Percentiles rank a stretch among this genome's conserved stretches.
These are phyloP conservation scores for Temnothorax longispinosus DNA, from an alignment of 1,140 invertebrate genomes.

Conservation along the genomic window DNA sequence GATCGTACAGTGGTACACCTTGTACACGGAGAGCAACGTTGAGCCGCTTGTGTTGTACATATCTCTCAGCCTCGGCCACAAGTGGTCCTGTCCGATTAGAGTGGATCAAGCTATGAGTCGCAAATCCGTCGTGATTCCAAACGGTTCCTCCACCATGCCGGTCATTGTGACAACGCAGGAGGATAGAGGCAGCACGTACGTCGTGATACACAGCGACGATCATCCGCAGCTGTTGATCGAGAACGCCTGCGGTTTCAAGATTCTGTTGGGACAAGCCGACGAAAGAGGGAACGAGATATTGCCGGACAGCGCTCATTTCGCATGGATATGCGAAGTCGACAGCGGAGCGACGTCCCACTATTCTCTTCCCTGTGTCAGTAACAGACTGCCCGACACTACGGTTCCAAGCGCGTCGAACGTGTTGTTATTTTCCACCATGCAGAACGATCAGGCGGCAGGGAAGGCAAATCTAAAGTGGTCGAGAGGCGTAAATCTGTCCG, in stretches of 20 bases:
- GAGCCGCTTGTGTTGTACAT: conserved; percentile 80
- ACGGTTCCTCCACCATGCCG: conserved; percentile 80
- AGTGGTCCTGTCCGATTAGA: conserved; percentile 86
- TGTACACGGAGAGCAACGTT: conserved; percentile 80
- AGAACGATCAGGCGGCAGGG: conserved; percentile 54
- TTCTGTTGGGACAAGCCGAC: conserved; percentile 81
- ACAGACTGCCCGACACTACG: conserved; percentile 79
- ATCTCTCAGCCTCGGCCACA: conserved; percentile 80
- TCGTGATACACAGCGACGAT: conserved; percentile 87
- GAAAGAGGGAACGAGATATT: conserved; percentile 72
- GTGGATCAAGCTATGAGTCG: conserved; percentile 85
- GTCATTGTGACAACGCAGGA: conserved; percentile 86
- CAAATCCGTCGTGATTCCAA: conserved; percentile 82
- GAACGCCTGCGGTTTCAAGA: conserved; percentile 84
- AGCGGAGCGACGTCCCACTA: conserved; percentile 78
- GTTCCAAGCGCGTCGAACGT: conserved; percentile 61
- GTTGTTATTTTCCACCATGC: conserved; percentile 76
- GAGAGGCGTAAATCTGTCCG: conserved; percentile 77
- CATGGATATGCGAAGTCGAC: conserved; percentile 82
- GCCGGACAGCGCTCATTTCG: conserved; percentile 80
- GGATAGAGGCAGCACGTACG: conserved; percentile 86
- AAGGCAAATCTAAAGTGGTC: conserved; percentile 79
- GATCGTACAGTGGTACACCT: conserved; percentile 84
- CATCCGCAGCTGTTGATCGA: conserved; percentile 87
- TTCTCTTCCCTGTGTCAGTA: conserved; percentile 79